These are phyloP conservation scores for Atethmia centrago DNA, from an alignment of 2,888 invertebrate species.

Conservation along the genomic window DNA sequence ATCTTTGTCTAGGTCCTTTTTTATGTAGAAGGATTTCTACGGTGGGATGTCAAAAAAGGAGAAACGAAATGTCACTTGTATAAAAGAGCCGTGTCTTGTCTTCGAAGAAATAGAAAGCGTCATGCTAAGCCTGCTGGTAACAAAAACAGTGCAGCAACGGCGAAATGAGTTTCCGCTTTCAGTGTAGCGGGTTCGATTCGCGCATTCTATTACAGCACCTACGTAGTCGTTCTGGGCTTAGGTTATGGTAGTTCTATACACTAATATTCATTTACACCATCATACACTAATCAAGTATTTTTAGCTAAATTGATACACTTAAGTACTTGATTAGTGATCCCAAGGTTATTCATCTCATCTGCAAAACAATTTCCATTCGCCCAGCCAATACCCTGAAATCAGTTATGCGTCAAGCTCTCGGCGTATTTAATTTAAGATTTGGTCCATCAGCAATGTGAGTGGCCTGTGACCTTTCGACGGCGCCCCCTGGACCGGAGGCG, in stretches of 20 bases:
- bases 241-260: not conserved
- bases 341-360: not conserved
- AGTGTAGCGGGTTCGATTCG: conserved; percentile 2
- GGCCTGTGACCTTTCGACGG: conserved; percentile 68
- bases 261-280: too few species aligned
- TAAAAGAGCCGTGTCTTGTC: too few species aligned
- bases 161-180: not conserved
- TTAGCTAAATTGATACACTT: conserved; percentile 1
- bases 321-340: too few species aligned
- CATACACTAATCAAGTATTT: not conserved
- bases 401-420: conserved; percentile 56
- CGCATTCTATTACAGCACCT: not conserved
- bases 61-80: too few species aligned
- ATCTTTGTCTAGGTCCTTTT: too few species aligned
- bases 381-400: conserved; percentile 43
- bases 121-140: too few species aligned
- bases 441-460: conserved; percentile 58
- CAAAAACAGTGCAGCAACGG: not conserved
- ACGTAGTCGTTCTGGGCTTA: not conserved
- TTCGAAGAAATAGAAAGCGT: too few species aligned
- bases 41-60: too few species aligned
- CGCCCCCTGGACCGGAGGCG: conserved; percentile 59
- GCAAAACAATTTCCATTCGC: not conserved
- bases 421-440: conserved; percentile 62
- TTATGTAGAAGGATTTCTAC: too few species aligned